phyloP scores from a whole-genome alignment of 2,113 vertebrate genomes.

The Columba janthina region DNA sequence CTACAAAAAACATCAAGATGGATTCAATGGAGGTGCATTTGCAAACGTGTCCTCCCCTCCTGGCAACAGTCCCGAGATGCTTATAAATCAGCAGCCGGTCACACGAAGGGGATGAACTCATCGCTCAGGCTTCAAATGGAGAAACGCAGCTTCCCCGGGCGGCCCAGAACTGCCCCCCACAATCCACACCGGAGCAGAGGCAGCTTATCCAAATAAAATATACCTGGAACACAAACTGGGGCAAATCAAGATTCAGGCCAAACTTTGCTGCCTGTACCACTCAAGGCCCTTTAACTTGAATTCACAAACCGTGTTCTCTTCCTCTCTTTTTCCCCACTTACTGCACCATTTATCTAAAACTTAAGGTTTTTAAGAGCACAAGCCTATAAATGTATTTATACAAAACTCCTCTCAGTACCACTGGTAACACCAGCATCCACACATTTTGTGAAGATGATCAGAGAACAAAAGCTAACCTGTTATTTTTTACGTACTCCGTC shows the following conservation, averaged over 20 bases:
- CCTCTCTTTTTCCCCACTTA: not conserved
- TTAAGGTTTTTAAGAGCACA: not conserved
- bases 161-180: not conserved
- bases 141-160: not conserved
- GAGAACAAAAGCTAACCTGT: not conserved
- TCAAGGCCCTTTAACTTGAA: not conserved
- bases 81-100: not conserved
- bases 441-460: not conserved
- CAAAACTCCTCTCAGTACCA: not conserved
- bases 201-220: not conserved
- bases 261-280: not conserved
- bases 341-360: not conserved
- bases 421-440: not conserved
- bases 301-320: not conserved
- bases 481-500: not conserved
- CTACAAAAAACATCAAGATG: not conserved
- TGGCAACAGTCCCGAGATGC: not conserved
- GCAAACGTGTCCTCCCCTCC: not conserved
- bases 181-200: not conserved
- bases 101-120: not conserved
- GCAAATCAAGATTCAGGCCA: not conserved
- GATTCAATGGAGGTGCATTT: not conserved
- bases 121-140: not conserved
- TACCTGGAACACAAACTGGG: not conserved
- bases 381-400: not conserved